These are phyloP conservation scores for Clunio marinus DNA, from an alignment of 2,888 invertebrate genomes.

Conservation along the genomic window DNA sequence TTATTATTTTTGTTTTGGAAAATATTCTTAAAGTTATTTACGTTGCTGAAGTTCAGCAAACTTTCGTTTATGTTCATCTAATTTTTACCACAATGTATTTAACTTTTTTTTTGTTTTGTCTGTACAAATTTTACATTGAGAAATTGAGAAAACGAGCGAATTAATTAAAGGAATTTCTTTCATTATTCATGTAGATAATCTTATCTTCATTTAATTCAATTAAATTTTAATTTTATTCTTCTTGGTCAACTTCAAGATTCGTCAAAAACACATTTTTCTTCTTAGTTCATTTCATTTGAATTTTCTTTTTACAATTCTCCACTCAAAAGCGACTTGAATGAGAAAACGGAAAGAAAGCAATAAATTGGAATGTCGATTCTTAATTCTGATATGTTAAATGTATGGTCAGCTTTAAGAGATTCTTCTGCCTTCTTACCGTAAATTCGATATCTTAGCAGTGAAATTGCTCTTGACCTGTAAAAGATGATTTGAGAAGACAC, in stretches of 20 bases:
- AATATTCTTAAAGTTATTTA: not conserved
- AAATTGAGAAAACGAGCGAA: constrained; percentile 6
- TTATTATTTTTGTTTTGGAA: not conserved
- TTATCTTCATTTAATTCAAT: not conserved
- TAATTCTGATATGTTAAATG: constrained; percentile 16
- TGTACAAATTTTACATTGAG: constrained; percentile 26
- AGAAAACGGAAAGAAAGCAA: no score
- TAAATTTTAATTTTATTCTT: not conserved
- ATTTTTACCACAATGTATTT: not conserved
- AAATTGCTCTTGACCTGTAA: constrained; percentile 36
- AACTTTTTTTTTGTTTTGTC: constrained; percentile 7
- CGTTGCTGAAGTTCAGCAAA: not conserved
- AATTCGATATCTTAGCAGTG: constrained; percentile 8
- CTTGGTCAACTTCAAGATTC: constrained; percentile 5
- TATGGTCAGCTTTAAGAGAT: no score
- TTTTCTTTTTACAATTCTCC: no score
- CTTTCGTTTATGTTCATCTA: no score
- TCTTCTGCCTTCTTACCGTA: no score
- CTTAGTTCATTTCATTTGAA: no score
- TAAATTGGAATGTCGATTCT: constrained; percentile 18
- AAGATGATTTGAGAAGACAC: not conserved
- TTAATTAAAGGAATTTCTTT: not conserved
- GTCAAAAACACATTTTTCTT: not conserved
- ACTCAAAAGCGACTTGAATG: no score
- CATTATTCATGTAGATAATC: not conserved